A percentile compares a stretch with the other conserved stretches of the same genome.
Conservation (phyloP, 2,113 vertebrate species). For the Gorilla gorilla region DNA sequence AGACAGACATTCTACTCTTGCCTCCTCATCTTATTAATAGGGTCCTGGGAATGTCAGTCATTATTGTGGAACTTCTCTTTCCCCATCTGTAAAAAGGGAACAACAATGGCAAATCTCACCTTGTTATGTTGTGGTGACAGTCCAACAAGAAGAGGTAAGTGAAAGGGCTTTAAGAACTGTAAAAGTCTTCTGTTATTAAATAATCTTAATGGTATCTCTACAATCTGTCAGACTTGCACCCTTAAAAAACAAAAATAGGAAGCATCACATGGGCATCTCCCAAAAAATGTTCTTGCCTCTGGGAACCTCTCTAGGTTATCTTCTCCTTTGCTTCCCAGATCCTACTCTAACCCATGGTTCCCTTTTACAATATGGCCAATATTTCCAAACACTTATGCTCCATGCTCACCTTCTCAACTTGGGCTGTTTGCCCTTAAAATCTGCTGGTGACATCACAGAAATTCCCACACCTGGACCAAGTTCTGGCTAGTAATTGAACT, state of each 20-base stretch:
- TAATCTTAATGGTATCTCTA: not conserved
- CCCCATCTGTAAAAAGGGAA: not conserved
- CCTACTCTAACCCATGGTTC: not conserved
- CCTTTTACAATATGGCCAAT: not conserved
- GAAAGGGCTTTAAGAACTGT: not conserved
- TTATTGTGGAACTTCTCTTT: not conserved
- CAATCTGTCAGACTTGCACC: not conserved
- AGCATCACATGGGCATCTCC: not conserved
- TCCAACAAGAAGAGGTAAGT: not conserved
- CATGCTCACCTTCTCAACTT: not conserved
- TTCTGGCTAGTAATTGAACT: not conserved
- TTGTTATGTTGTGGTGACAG: not conserved
- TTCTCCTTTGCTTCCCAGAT: not conserved
- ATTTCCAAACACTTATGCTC: not conserved
- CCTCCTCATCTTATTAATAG: not conserved
- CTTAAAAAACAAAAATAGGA: not conserved
- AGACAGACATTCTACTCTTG: not conserved
- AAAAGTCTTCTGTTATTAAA: not conserved
- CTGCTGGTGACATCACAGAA: not conserved
- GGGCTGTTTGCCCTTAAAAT: not conserved
- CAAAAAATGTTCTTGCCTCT: not conserved
- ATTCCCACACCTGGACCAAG: not conserved
- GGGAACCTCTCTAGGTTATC: not conserved
- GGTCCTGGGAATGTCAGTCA: not conserved
- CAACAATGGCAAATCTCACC: not conserved